Evolutionary conservation across 92 coral and sea anemone genomes (phyloP).

Genomic region (Umimayanthus chanpuru): DNA sequence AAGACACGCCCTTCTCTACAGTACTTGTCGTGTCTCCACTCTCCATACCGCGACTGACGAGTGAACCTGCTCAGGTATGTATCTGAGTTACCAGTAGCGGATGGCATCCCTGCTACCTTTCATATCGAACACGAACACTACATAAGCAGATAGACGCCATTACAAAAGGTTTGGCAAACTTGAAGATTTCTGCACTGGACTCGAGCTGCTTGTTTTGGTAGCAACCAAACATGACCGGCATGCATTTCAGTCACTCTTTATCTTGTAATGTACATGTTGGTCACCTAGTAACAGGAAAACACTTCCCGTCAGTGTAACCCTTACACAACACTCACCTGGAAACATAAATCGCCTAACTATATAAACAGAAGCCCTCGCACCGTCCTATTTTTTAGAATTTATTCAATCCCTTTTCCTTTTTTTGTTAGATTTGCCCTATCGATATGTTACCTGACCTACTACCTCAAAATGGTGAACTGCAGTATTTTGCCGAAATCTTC

Average conservation of each 20-base stretch:
- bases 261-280: conserved; percentile 39
- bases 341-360: no score
- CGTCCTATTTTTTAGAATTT: no score
- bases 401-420: no score
- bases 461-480: no score
- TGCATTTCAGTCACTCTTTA: conserved; percentile 33
- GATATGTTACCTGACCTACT: no score
- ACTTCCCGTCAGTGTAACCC: background rate
- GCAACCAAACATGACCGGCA: conserved; percentile 32
- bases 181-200: background rate
- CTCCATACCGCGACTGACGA: no score
- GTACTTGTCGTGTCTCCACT: no score
- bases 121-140: background rate
- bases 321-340: conserved; percentile 9
- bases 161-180: background rate
- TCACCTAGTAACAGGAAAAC: conserved; percentile 24
- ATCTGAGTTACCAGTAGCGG: background rate
- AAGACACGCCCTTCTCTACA: no score
- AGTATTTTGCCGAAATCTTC: no score
- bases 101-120: background rate
- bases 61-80: background rate
- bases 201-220: background rate
- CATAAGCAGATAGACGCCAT: background rate
- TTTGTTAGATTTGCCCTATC: no score
- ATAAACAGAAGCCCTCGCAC: no score